Conservation (phyloP, 2,113 vertebrate species). For the Entomyzon cyanotis region DNA sequence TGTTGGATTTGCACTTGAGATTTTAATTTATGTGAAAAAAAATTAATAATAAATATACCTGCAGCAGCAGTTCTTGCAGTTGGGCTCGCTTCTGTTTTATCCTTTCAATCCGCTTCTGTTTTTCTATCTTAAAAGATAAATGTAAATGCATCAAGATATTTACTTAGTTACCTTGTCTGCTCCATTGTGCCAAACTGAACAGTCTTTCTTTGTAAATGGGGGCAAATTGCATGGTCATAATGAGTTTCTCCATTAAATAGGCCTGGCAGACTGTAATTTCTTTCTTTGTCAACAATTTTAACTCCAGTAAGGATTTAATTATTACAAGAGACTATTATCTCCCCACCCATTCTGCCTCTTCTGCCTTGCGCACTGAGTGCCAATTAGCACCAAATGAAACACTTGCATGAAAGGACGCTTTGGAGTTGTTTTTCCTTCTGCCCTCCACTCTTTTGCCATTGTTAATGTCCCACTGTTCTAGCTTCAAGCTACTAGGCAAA, state of each 20-base stretch:
- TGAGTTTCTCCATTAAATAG: not conserved
- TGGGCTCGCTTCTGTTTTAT: constrained; percentile 87
- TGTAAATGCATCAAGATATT: not conserved
- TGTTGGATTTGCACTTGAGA: not conserved
- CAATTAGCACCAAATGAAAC: not conserved
- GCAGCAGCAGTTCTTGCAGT: constrained; percentile 84
- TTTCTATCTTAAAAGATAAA: constrained; percentile 80
- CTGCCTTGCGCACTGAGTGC: not conserved
- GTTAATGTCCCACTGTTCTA: not conserved
- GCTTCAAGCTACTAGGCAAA: not conserved
- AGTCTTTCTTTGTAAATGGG: not conserved
- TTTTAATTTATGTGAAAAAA: not conserved
- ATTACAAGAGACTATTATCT: not conserved
- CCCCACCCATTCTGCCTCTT: not conserved
- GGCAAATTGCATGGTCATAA: not conserved
- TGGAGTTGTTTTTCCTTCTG: not conserved
- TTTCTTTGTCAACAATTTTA: not conserved
- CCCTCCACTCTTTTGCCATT: not conserved
- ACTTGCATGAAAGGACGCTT: not conserved
- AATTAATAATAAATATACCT: constrained; percentile 70
- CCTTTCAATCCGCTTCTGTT: constrained; percentile 85
- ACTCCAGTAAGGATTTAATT: not conserved
- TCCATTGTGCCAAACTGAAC: not conserved
- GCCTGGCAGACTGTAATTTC: not conserved
- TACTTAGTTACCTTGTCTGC: not conserved